Percentiles rank a stretch among this genome's conserved stretches.
These are phyloP conservation scores for Bombus soroeensis DNA, from an alignment of 1,140 invertebrate genomes.

Conservation along the genomic window DNA sequence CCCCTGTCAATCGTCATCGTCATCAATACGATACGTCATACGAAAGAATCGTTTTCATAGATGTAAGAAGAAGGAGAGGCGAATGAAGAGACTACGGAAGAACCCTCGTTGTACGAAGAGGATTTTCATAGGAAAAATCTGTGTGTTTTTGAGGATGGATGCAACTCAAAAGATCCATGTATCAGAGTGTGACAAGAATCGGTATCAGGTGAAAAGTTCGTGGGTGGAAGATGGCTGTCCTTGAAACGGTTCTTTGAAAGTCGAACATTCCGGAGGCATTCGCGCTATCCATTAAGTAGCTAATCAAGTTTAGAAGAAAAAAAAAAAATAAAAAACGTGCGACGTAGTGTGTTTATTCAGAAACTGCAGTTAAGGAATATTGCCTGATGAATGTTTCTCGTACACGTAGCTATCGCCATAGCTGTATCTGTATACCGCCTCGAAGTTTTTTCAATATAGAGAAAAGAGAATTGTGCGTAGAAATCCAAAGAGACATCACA, in stretches of 20 bases:
- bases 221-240: background rate
- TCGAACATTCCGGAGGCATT: slow-evolving; percentile 21
- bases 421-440: slow-evolving; percentile 20
- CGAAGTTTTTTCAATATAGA: slow-evolving; percentile 12
- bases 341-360: slow-evolving; percentile 24
- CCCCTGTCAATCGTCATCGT: slow-evolving; percentile 30
- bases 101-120: background rate
- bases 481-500: background rate
- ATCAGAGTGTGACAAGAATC: background rate
- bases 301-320: slow-evolving; percentile 15
- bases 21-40: slow-evolving; percentile 4
- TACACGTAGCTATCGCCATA: slow-evolving; percentile 38
- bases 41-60: background rate
- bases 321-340: background rate
- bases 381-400: slow-evolving; percentile 41
- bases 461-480: slow-evolving; percentile 13
- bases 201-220: background rate
- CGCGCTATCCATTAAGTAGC: slow-evolving; percentile 25
- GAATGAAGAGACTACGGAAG: background rate
- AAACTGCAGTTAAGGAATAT: slow-evolving; percentile 39
- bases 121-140: no score
- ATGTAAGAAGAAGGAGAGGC: background rate
- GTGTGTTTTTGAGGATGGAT: background rate
- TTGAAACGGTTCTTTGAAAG: slow-evolving; percentile 27
- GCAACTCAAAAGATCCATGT: background rate